These are phyloP conservation scores for Zapus hudsonius DNA, from an alignment of 2,113 vertebrate genomes.

Conservation along the genomic window DNA sequence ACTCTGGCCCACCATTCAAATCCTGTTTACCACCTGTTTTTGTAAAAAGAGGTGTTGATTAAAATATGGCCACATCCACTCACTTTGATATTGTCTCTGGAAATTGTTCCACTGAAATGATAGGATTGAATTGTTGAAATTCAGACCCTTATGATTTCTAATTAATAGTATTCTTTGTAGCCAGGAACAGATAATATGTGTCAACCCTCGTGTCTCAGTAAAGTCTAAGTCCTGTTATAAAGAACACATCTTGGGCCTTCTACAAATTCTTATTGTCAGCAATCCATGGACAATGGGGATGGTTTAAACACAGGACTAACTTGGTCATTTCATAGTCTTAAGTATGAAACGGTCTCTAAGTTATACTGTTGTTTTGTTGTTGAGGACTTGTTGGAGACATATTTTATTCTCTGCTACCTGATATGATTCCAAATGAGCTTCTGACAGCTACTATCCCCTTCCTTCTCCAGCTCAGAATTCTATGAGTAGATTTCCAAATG, in stretches of 20 bases:
- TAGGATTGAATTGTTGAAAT: background rate
- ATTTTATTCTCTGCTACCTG: constrained; percentile 13
- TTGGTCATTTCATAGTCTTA: background rate
- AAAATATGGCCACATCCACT: background rate
- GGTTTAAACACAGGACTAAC: background rate
- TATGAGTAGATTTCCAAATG: constrained; percentile 46
- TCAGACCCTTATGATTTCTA: background rate
- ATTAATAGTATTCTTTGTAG: background rate
- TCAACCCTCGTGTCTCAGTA: background rate
- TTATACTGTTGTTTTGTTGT: constrained; percentile 7
- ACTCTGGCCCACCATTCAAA: background rate
- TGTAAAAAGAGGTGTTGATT: constrained; percentile 4
- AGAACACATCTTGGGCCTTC: background rate
- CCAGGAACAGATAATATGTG: background rate
- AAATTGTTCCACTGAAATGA: background rate
- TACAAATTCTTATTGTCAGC: background rate
- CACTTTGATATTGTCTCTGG: background rate
- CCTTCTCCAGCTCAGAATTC: constrained; percentile 20
- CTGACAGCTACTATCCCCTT: constrained; percentile 36
- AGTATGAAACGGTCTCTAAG: background rate
- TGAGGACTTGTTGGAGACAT: constrained; percentile 5
- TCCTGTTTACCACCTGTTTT: background rate
- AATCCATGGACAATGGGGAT: background rate
- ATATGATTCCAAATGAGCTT: constrained; percentile 58
- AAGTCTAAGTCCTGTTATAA: background rate